Evolutionary conservation across 2,113 vertebrate genomes (phyloP), one percentile per base, ranked within the genome.

Genomic region (Malurus cyaneus): DNA sequence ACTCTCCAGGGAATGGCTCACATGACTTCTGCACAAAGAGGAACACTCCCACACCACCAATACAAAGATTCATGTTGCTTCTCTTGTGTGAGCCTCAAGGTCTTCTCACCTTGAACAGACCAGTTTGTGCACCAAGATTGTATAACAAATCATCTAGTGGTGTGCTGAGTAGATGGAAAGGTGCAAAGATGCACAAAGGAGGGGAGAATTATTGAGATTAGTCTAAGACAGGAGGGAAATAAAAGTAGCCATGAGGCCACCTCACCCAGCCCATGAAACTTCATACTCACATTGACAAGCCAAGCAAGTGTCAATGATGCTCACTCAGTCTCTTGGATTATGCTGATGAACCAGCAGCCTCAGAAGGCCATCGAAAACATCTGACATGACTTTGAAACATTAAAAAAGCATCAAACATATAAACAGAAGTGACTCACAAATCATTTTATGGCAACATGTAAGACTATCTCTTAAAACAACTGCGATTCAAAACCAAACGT

Each of bases 11-110:
- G n/a, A 90, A 80, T 2, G 12, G 29, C 34, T 59, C 76, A 86
- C 1, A 0, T 36, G 57, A 76, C 3, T 8, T 18, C 18, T 2
- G 3, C 1, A 3, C 20, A 69, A 94, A 18, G 7, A 79, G 14
- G 14, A 80, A 53, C 6, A 2, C 52, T 73, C 39, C 47, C 42
- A 73, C 28, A 50, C 29, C 20, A 86, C 20, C 1, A 1, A 53
- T 49, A 11, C 1, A 6, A 80, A 76, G 28, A 60, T 26, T 60
- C 0, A 0, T 18, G 21, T 44, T 53, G n/a, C 23, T 77, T 72
- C 36, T 23, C 31, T 57, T 1, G 1, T 7, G 11, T 0, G 1
- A 78, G 32, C 24, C 14, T 72, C 4, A 1, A 39, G 39, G 39
- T 39, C 29, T 62, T 86, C 60, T 60, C 1, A 12, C 36, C n/a